phyloP scores from a whole-genome alignment of 1,140 invertebrate genomes.

The Rhyzopertha dominica region DNA sequence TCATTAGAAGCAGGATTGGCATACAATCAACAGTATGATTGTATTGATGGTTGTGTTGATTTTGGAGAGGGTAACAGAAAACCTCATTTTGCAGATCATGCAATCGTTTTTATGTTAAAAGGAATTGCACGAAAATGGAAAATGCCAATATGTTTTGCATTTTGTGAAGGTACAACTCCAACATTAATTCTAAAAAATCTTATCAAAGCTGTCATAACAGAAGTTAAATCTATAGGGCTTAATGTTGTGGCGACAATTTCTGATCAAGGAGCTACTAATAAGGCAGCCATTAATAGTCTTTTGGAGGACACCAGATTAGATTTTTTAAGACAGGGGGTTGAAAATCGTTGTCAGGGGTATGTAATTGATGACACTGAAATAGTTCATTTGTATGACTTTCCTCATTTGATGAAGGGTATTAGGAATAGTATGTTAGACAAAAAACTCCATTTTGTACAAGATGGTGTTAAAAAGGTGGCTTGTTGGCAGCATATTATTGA shows the following conservation, averaged over 20 bases:
- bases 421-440: conserved; percentile 18
- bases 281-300: conserved; percentile 11
- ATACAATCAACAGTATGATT: too few relatives aligned
- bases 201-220: too few relatives aligned
- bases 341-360: conserved; percentile 13
- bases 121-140: too few relatives aligned
- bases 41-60: too few relatives aligned
- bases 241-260: conserved; percentile 12
- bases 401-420: conserved; percentile 20
- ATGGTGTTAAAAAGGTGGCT: conserved; percentile 4
- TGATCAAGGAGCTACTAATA: conserved; percentile 13
- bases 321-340: neutral
- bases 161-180: too few relatives aligned
- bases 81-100: too few relatives aligned
- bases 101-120: too few relatives aligned
- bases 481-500: conserved; percentile 14
- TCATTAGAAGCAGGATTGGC: too few relatives aligned
- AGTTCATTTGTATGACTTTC: conserved; percentile 19
- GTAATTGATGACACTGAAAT: conserved; percentile 16
- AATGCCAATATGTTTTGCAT: too few relatives aligned
- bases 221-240: too few relatives aligned
- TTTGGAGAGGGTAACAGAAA: too few relatives aligned
- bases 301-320: conserved; percentile 3
- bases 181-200: too few relatives aligned
- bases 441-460: conserved; percentile 14